Percentiles rank a stretch among this genome's conserved stretches.
These are phyloP conservation scores for Cheilosia vernalis DNA, from an alignment of 2,888 invertebrate species.

Conservation along the genomic window DNA sequence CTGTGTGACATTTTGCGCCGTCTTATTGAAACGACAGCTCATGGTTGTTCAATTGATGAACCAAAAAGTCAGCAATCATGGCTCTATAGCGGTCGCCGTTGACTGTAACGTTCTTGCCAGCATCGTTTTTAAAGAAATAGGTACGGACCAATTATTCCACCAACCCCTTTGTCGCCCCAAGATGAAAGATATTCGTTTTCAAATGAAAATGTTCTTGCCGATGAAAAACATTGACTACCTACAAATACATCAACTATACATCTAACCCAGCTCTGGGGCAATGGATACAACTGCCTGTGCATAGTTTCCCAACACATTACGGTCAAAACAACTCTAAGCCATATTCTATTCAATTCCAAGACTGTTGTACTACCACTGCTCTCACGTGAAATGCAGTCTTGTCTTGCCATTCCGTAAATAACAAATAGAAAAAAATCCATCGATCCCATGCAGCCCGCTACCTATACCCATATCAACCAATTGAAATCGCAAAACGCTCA, in stretches of 20 bases:
- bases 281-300: constrained; percentile 30
- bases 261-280: constrained; percentile 29
- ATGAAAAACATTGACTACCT: constrained; percentile 31
- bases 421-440: constrained; percentile 2
- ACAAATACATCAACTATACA: constrained; percentile 30
- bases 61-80: no score
- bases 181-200: constrained; percentile 49
- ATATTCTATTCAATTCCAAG: constrained; percentile 32
- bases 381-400: constrained; percentile 25
- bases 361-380: neutral
- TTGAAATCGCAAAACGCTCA: constrained; percentile 62
- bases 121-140: no score
- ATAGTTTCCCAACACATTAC: constrained; percentile 51
- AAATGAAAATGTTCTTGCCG: constrained; percentile 56
- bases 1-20: no score
- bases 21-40: no score
- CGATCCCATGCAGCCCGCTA: constrained; percentile 21
- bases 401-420: constrained; percentile 46
- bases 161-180: constrained; percentile 28
- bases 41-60: no score
- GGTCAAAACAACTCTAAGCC: constrained; percentile 58
- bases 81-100: no score
- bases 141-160: no score
- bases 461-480: constrained; percentile 59
- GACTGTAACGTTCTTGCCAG: no score